phyloP scores from a whole-genome alignment of 2,888 invertebrate genomes.

The Dynastes grantii region DNA sequence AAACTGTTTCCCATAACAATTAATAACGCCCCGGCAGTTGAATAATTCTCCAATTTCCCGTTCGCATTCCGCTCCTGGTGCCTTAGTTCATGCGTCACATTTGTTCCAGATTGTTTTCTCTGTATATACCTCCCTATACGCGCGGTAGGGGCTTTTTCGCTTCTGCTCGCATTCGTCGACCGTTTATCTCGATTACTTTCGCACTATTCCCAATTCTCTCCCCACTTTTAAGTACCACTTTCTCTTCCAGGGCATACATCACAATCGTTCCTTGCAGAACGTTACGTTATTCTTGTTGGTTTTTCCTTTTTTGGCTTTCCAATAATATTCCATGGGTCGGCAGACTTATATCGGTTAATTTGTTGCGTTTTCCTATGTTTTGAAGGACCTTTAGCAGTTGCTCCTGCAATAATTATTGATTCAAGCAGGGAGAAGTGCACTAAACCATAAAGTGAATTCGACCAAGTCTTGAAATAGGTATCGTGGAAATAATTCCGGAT shows the following conservation, averaged over 20 bases:
- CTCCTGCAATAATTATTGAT: no score
- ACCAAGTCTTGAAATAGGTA: no score
- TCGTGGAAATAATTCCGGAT: no score
- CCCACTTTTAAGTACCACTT: conserved; percentile 55
- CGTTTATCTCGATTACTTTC: conserved; percentile 62
- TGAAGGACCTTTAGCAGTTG: not conserved
- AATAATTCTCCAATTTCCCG: conserved; percentile 45
- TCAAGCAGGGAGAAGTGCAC: no score
- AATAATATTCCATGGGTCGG: conserved; percentile 53
- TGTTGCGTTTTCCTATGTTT: conserved; percentile 45
- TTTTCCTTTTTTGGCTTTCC: conserved; percentile 40
- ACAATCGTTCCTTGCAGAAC: conserved; percentile 61
- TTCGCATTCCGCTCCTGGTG: conserved; percentile 34
- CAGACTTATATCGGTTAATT: conserved; percentile 51
- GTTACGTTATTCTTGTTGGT: conserved; percentile 60
- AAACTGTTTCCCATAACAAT: conserved; percentile 36
- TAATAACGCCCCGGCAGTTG: conserved; percentile 39
- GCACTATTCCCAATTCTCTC: conserved; percentile 43
- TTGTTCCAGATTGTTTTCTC: conserved; percentile 49
- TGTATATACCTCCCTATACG: not conserved
- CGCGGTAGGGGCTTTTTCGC: conserved; percentile 48
- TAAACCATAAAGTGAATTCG: no score
- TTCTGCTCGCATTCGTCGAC: conserved; percentile 59
- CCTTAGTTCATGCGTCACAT: conserved; percentile 49
- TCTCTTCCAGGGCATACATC: conserved; percentile 59